Base-by-base conservation (phyloP, 2,888 invertebrate genomes). In the Drosophila quinaria region DNA sequence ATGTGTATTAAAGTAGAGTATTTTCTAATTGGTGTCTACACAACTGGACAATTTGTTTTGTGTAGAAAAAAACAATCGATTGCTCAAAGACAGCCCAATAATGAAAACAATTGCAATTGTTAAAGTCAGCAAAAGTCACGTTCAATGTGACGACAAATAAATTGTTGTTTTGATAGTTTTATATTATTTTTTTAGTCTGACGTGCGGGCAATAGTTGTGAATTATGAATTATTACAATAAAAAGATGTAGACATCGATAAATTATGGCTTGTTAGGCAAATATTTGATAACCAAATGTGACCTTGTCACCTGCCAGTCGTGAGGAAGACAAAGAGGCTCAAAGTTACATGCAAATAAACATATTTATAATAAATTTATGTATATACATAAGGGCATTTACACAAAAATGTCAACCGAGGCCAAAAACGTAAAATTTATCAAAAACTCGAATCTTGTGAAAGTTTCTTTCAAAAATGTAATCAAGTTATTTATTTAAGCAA, bases 121-220 rank as follows among this genome's bases (percentile, higher is more conserved):
- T 67, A 61, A 67, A 63, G 49, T 64, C 60, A 71, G 62, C 60
- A 54, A 66, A 70, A 78, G 80, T 78, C 78, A 80, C 86, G 80
- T 81, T 81, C 84, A 67, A 63, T 68, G 67, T 70, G 72, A 70
- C 64, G 56, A 71, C 58, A 61, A 52, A 44, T 47, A 62, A 60
- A 39, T 31, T 49, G 44, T 58, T 49, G 49, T 56, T 44, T 50
- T 62, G 15, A 42, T 50, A 47, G 46, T 37, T 50, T 56, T 69
- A 29, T 49, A 74, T 51, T 44, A 31, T 22, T 64, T 56, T 56
- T 58, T 35, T 58, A 19, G 29, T 33, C 37, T 56, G 69, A 64
- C 61, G 59, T 70, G 76, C 59, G 56, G 54, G 42, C 31, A 61
- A 55, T 55, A 31, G 33, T 37, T 63, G 54, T 29, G 22, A 42